A percentile compares a stretch with the other conserved stretches of the same genome.
Evolutionary conservation across 2,113 vertebrate genomes (phyloP).

Genomic region (Rafetus swinhoei): DNA sequence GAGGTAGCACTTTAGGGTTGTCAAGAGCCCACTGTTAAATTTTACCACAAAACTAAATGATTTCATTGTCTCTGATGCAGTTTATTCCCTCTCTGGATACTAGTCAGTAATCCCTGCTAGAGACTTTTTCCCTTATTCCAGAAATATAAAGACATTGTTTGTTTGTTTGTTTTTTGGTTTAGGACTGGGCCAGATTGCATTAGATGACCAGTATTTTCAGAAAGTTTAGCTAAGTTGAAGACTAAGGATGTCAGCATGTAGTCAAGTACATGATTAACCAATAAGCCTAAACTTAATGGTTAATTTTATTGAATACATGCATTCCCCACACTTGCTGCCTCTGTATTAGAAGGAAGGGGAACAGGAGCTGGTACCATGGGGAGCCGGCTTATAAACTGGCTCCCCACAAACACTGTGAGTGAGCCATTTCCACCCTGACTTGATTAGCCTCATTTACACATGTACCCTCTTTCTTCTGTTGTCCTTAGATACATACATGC

Average conservation of each 20-base stretch:
- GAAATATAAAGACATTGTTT: background rate
- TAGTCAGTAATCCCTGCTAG: background rate
- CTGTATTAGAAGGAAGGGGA: too few relatives aligned
- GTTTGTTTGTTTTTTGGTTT: background rate
- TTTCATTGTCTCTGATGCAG: background rate
- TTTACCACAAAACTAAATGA: background rate
- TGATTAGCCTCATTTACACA: too few relatives aligned
- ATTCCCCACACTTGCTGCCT: too few relatives aligned
- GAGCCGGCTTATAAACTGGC: too few relatives aligned
- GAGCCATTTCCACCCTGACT: too few relatives aligned
- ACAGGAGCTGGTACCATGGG: too few relatives aligned
- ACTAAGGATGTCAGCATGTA: background rate
- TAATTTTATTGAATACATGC: too few relatives aligned
- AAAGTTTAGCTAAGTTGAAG: background rate
- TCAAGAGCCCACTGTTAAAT: background rate
- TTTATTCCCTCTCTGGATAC: background rate
- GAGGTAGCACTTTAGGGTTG: background rate
- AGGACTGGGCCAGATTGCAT: background rate
- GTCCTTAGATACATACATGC: too few relatives aligned
- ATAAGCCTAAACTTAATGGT: too few relatives aligned
- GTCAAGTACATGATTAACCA: too few relatives aligned
- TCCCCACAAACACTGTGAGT: too few relatives aligned
- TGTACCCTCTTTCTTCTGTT: too few relatives aligned
- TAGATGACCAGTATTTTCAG: background rate
- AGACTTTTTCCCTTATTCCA: background rate